Base-by-base conservation (phyloP, 2,888 invertebrate species). In the Hyles lineata region DNA sequence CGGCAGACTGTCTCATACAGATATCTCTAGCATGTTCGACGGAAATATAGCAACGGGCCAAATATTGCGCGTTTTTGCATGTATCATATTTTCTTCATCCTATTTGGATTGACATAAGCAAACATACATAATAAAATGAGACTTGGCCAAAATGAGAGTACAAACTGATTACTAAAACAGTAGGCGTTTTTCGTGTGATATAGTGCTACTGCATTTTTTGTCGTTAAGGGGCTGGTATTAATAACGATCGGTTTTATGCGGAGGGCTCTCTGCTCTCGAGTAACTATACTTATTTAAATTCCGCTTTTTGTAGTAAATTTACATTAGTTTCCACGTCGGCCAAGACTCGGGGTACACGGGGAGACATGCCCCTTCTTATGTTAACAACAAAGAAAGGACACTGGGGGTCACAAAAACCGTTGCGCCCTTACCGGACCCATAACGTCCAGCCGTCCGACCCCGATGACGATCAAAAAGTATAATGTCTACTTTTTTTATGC, bases 401-500 rank as follows among this genome's bases (percentile, higher is more conserved):
- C 93, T 90, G 91, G 88, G 94, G 94, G 94, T 93, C 92, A 93
- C 91, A 94, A 94, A 94, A 94, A 94, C 94, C 94, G 94, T 94
- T 94, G 92, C 87, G 89, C 90, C 87, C 87, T 86, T 86, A 86
- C 87, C 84, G 85, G 85, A 85, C 85, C 90, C 90, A 90, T 93
- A 92, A 92, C 88, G 94, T 94, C 93, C 94, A 93, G 93, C 90
- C 90, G 90, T 80, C 88, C 87, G 86, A 80, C 83, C 84, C 83
- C 84, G 87, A 86, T 87, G 88, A 87, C 89, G 85, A 82, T 90
- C 90, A 91, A 92, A 92, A 92, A 91, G 84, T 67, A 67, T 67
- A 67, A 67, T 67, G 87, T 80, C 85, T 86, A 84, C 84, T 83
- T 83, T 92, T 85, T 86, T 85, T 83, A 85, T 86, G 84, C 88